Base-by-base conservation (phyloP, 2,113 vertebrate genomes). In the Xiphophorus hellerii region DNA sequence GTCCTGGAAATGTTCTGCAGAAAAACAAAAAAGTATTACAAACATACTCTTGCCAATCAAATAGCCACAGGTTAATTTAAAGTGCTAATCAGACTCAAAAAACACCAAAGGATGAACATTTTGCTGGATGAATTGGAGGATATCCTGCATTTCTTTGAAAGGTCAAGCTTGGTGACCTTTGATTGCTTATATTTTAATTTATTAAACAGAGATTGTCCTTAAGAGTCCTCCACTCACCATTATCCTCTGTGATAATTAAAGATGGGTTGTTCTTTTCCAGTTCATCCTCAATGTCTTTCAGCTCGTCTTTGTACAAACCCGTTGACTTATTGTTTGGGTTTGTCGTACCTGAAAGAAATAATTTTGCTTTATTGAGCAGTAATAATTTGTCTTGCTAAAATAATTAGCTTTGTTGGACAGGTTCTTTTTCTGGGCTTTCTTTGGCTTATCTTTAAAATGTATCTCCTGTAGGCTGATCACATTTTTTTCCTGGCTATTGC, bases 1-100 rank as follows among this genome's bases (percentile, higher is more conserved):
- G 3, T 83, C 29, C 84, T 93, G 91, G 63, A 94, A 94, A 1
- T 0, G 13, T 71, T 94, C 93, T 94, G 84, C 31, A 64, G 48
- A 63, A 37, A 4, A 29, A 31, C 14, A 58, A 3, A 25, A 25
- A n/a, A 10, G 1, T 58, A n/a, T 20, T 48, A 20, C 5, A 48
- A 0, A 48, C 4, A 20, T 1, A 48, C 44, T 48, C 14, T 20
- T 20, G 44, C 17, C 17, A 6, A 48, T 20, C 44, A 20, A 6
- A 48, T 20, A 17, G 44, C 4, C 44, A 48, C 0, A 48, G 14
- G 17, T 20, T 48, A 6, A 17, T 48, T 44, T 14, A 44, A 44
- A 44, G 42, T 44, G 42, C 5, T 17, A 20, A 5, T 48, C 44
- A 48, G 15, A 48, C 22, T n/a, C 22, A n/a, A 58, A 58, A 2